Percentiles rank a stretch among this genome's conserved stretches.
phyloP scores from a whole-genome alignment of 2,113 vertebrate genomes.

The Colius striatus region DNA sequence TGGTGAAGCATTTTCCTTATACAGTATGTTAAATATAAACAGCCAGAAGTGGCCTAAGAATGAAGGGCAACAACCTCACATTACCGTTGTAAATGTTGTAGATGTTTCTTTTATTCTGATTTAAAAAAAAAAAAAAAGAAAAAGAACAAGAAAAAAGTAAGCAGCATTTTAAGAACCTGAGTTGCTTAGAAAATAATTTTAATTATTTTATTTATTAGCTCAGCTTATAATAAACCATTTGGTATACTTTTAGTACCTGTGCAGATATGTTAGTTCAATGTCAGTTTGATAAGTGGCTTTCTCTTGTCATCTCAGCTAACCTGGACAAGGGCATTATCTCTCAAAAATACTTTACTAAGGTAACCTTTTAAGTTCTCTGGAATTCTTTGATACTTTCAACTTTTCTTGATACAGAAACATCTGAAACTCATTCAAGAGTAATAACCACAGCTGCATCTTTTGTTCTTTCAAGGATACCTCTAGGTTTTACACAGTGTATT shows the following conservation, averaged over 20 bases:
- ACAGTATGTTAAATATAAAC: not conserved
- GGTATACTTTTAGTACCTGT: not conserved
- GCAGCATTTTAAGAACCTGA: not conserved
- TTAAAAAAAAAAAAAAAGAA: too few species aligned
- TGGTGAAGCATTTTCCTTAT: not conserved
- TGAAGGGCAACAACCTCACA: not conserved
- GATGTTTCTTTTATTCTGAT: not conserved
- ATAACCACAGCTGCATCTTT: not conserved
- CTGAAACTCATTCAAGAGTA: slow-evolving; percentile 8
- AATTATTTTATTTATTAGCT: not conserved
- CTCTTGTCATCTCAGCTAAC: not conserved
- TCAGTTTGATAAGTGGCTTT: slow-evolving; percentile 25
- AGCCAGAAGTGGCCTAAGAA: not conserved
- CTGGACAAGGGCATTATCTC: not conserved
- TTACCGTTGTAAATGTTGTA: not conserved
- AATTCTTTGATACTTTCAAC: not conserved
- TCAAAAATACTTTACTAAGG: not conserved
- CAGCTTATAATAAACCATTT: not conserved
- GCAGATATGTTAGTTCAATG: not conserved
- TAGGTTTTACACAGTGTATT: not conserved
- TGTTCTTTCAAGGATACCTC: slow-evolving; percentile 26
- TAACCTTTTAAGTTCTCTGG: not conserved
- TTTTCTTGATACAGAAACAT: slow-evolving; percentile 9
- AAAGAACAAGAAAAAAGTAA: not conserved
- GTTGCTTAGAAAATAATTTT: not conserved